Percentiles rank a stretch among this genome's conserved stretches.
phyloP scores from a whole-genome alignment of 2,888 invertebrate species.

The Napeogenes inachia region DNA sequence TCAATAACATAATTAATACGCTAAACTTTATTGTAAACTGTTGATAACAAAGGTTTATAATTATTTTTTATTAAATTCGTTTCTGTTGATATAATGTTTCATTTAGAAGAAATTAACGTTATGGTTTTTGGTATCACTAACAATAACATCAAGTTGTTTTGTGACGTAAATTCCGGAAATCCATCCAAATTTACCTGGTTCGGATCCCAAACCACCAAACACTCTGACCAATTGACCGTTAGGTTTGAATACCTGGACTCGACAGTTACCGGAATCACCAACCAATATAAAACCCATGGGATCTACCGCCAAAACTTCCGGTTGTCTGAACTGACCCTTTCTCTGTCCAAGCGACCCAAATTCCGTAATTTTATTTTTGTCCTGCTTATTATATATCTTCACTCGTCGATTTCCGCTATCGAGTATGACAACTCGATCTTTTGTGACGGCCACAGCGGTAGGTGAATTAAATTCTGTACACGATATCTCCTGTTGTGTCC shows the following conservation, averaged over 20 bases:
- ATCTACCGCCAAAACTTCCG: slow-evolving; percentile 85
- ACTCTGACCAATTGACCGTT: slow-evolving; percentile 82
- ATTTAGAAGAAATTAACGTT: slow-evolving; percentile 61
- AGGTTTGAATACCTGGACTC: slow-evolving; percentile 85
- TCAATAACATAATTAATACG: neutral
- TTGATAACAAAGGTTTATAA: slow-evolving; percentile 3
- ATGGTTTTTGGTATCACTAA: slow-evolving; percentile 79
- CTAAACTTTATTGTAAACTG: slow-evolving; percentile 2
- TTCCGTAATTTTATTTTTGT: slow-evolving; percentile 75
- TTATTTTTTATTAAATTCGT: slow-evolving; percentile 7
- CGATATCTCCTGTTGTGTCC: slow-evolving; percentile 52
- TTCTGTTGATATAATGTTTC: slow-evolving; percentile 8
- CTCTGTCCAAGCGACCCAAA: slow-evolving; percentile 82
- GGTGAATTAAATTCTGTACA: slow-evolving; percentile 83
- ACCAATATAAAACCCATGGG: slow-evolving; percentile 85
- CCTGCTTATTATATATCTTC: slow-evolving; percentile 74
- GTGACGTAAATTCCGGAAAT: slow-evolving; percentile 82
- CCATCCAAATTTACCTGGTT: slow-evolving; percentile 79
- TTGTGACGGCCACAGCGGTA: slow-evolving; percentile 81
- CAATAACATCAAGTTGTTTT: slow-evolving; percentile 78
- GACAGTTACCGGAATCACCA: slow-evolving; percentile 86
- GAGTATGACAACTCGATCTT: slow-evolving; percentile 74
- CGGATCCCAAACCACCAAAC: slow-evolving; percentile 76
- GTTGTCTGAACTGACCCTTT: slow-evolving; percentile 84
- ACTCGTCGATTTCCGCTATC: slow-evolving; percentile 86